These are phyloP conservation scores for Tragelaphus oryx DNA, from an alignment of 2,797 vertebrate species.

Conservation along the genomic window DNA sequence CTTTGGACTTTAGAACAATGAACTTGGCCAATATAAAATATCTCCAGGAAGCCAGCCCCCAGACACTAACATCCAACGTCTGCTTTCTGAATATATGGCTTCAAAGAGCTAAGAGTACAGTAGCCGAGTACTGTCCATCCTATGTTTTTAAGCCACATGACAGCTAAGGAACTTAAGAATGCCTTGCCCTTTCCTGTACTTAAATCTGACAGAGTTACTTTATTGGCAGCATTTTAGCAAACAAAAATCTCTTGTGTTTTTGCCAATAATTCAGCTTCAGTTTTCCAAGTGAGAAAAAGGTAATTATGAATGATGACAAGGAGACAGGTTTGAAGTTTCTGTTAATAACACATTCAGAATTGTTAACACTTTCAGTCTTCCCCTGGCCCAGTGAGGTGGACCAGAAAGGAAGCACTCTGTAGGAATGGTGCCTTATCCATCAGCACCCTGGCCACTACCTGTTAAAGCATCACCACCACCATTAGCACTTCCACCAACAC, in stretches of 20 bases:
- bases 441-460: background rate
- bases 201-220: constrained; percentile 44
- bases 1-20: constrained; percentile 36
- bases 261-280: background rate
- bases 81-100: constrained; percentile 36
- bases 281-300: constrained; percentile 11
- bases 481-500: too few relatives aligned
- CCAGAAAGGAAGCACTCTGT: background rate
- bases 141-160: background rate
- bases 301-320: constrained; percentile 4
- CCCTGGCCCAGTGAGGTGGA: background rate
- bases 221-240: constrained; percentile 49
- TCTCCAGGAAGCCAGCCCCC: constrained; percentile 45
- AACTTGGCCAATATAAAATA: constrained; percentile 12
- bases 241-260: constrained; percentile 17
- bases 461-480: too few relatives aligned
- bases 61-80: constrained; percentile 31
- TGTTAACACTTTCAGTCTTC: background rate
- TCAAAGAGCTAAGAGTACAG: constrained; percentile 1
- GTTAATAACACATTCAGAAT: constrained; percentile 40
- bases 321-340: constrained; percentile 60
- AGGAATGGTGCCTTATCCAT: background rate
- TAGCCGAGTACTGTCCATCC: background rate
- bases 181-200: constrained; percentile 54
- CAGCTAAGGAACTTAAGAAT: constrained; percentile 42